Evolutionary conservation across 2,113 vertebrate genomes (phyloP).

Genomic region (Ascaphus truei): DNA sequence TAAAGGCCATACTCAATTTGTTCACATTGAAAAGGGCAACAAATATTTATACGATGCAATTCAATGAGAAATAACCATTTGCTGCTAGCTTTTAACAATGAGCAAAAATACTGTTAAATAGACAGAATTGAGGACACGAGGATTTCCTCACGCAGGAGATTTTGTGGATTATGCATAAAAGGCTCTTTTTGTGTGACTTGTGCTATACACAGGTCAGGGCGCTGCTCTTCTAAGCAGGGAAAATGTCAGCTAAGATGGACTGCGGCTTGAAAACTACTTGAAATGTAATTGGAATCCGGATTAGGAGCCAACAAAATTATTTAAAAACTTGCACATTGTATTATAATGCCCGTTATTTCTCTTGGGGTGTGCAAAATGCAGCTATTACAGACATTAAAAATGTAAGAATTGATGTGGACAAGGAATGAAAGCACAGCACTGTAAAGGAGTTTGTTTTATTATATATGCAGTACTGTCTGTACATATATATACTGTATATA

Average conservation of each 20-base stretch:
- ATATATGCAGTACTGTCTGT: no score
- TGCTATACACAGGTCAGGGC: constrained; percentile 5
- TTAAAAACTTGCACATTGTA: neutral
- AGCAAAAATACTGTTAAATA: neutral
- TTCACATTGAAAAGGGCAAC: no score
- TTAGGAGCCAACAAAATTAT: neutral
- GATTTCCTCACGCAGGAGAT: neutral
- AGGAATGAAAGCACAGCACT: constrained; percentile 18
- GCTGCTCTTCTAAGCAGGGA: neutral
- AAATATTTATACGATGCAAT: no score
- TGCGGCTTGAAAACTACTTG: neutral
- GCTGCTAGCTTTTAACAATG: neutral
- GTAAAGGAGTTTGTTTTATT: neutral
- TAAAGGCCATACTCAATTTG: no score
- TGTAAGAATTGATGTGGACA: neutral
- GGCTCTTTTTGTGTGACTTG: neutral
- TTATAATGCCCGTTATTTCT: neutral
- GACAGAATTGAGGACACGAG: neutral
- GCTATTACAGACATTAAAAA: constrained; percentile 12
- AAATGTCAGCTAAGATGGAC: constrained; percentile 24
- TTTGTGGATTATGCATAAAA: neutral
- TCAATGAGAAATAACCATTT: neutral
- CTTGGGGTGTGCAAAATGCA: constrained; percentile 21
- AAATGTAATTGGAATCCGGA: constrained; percentile 28
- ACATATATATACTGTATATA: no score